Evolutionary conservation across 2,113 vertebrate species (phyloP), one percentile per base, ranked within the genome.

Genomic region (Pseudopodoces humilis): DNA sequence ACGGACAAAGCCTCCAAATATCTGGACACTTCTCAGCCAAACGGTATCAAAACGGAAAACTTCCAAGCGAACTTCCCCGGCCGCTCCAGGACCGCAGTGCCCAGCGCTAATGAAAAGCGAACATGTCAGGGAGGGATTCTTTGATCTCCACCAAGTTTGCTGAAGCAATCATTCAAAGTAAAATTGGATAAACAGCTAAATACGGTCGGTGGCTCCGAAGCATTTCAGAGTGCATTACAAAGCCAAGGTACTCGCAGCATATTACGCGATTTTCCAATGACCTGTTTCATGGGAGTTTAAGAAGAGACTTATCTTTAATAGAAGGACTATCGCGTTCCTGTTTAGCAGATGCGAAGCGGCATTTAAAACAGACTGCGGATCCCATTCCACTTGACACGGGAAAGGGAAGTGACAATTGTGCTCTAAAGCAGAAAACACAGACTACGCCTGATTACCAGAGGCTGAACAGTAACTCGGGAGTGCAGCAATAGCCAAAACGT

Each of bases 61-160:
- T 97, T 91, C 56, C 86, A 63, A 95, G 78, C 4, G 37, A 95
- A 67, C 85, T 88, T 78, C 75, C 87, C 86, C 47, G 55, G 21
- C 37, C 59, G 49, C 76, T 68, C 64, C 94, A 33, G 94, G 86
- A 49, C 72, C 9, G 47, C 89, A 67, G 53, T 4, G 58, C 49
- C 27, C 59, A 50, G 67, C 44, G 72, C 92, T 94, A 93, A 93
- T 95, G 95, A 92, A 87, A 94, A 86, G 93, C 71, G 94, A 94
- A 86, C 71, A 22, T 78, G 88, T 65, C 84, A 27, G 69, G 30
- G 74, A 43, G 55, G 53, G 50, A 53, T 65, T 86, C 95, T 97
- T 97, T 97, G 97, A 97, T 97, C 95, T 97, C 90, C 95, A 95
- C 84, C 88, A 86, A 97, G 92, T 94, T 85, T 90, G 96, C 96